Evolutionary conservation across 1,140 invertebrate species (phyloP).

Genomic region (Ganaspis sp.): DNA sequence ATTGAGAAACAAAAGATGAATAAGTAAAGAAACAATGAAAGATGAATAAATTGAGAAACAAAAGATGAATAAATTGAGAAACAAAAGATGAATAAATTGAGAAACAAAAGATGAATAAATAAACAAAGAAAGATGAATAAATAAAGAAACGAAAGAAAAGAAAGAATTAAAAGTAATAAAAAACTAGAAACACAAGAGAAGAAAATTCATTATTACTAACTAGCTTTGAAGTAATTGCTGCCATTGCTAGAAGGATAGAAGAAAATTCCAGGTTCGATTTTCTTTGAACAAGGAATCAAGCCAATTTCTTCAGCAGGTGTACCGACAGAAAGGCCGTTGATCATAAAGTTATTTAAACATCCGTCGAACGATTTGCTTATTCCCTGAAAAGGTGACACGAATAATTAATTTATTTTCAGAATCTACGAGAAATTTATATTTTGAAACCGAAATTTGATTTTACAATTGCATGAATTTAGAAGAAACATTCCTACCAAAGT

Average conservation of each 20-base stretch:
- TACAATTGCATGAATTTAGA: constrained; percentile 40
- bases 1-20: background rate
- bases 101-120: background rate
- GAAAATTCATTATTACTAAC: constrained; percentile 77
- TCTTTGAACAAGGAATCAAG: constrained; percentile 87
- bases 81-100: constrained; percentile 7
- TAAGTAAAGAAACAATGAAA: background rate
- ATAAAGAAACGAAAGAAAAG: constrained; percentile 10
- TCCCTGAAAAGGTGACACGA: constrained; percentile 69
- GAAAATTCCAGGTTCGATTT: constrained; percentile 92
- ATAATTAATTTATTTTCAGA: constrained; percentile 20
- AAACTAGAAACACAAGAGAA: background rate
- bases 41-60: background rate
- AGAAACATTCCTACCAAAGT: constrained; percentile 70
- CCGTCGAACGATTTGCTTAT: constrained; percentile 86
- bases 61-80: background rate
- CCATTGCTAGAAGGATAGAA: constrained; percentile 84
- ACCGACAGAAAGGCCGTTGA: constrained; percentile 82
- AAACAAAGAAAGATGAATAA: background rate
- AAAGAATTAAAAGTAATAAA: background rate
- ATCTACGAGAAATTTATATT: constrained; percentile 9
- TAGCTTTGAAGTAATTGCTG: constrained; percentile 78
- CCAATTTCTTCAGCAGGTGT: constrained; percentile 78
- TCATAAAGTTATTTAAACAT: constrained; percentile 88
- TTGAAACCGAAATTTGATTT: too few relatives aligned